These are phyloP conservation scores for Mactra quadrangularis DNA, from an alignment of 1,140 invertebrate genomes.

Conservation along the genomic window DNA sequence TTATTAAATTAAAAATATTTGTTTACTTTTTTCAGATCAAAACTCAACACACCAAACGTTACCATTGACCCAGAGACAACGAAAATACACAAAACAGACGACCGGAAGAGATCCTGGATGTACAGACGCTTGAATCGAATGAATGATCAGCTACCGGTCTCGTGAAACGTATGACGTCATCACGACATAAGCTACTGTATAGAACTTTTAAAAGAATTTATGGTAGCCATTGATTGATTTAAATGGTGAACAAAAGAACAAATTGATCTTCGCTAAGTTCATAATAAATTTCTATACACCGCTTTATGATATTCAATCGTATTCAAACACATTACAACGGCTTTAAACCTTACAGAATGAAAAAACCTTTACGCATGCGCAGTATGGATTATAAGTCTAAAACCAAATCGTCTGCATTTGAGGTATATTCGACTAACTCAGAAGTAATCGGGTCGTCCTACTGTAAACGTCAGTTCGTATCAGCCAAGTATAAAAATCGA, in stretches of 20 bases:
- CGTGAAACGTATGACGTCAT: slow-evolving; percentile 17
- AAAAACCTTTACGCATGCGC: slow-evolving; percentile 36
- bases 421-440: slow-evolving; percentile 19
- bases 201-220: neutral
- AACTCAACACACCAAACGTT: too few relatives aligned
- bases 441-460: slow-evolving; percentile 7
- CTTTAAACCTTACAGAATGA: slow-evolving; percentile 29
- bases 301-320: slow-evolving; percentile 1
- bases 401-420: slow-evolving; percentile 44
- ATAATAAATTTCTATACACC: neutral
- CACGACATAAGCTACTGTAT: neutral
- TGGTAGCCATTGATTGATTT: neutral
- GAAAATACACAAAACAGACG: too few relatives aligned
- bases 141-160: slow-evolving; percentile 1
- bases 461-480: slow-evolving; percentile 16
- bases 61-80: too few relatives aligned
- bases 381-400: neutral
- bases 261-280: neutral
- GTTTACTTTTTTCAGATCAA: too few relatives aligned
- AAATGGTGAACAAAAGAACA: slow-evolving; percentile 15
- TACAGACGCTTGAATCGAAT: too few relatives aligned
- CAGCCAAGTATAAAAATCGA: slow-evolving; percentile 28
- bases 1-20: too few relatives aligned
- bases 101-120: too few relatives aligned
- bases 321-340: slow-evolving; percentile 25